A percentile compares a stretch with the other conserved stretches of the same genome.
These are phyloP conservation scores for Chalcosyrphus nemorum DNA, from an alignment of 2,888 invertebrate genomes.

Conservation along the genomic window DNA sequence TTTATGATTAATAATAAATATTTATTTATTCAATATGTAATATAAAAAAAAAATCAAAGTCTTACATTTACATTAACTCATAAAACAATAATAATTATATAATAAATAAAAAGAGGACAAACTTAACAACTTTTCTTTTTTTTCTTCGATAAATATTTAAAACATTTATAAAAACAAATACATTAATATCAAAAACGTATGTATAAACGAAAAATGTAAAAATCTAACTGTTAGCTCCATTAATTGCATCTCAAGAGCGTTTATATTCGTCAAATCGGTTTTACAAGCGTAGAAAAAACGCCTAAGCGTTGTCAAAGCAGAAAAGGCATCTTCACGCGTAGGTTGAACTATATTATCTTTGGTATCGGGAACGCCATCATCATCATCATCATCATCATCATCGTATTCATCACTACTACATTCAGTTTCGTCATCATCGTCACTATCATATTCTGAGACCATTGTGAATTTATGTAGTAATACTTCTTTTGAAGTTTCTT, in stretches of 20 bases:
- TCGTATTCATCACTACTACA: slow-evolving; percentile 32
- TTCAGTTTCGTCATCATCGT: slow-evolving; percentile 3
- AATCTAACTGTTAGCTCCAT: slow-evolving; percentile 65
- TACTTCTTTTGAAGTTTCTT: slow-evolving; percentile 22
- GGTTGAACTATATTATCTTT: slow-evolving; percentile 50
- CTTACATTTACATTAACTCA: slow-evolving; percentile 47
- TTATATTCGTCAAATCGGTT: slow-evolving; percentile 56
- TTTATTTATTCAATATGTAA: slow-evolving; percentile 6
- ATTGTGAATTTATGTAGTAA: slow-evolving; percentile 10
- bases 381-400: slow-evolving; percentile 49
- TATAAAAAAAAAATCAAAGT: slow-evolving; percentile 73
- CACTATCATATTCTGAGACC: slow-evolving; percentile 14
- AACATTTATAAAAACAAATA: slow-evolving; percentile 59
- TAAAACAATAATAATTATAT: slow-evolving; percentile 41
- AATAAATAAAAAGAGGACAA: slow-evolving; percentile 51
- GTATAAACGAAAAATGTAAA: slow-evolving; percentile 61
- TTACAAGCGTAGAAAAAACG: slow-evolving; percentile 57
- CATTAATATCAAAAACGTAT: slow-evolving; percentile 59
- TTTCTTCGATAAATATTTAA: slow-evolving; percentile 37
- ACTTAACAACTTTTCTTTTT: slow-evolving; percentile 71
- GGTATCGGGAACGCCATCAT: slow-evolving; percentile 25
- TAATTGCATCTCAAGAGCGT: slow-evolving; percentile 61
- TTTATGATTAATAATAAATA: no score
- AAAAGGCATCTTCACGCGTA: slow-evolving; percentile 67
- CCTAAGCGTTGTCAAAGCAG: slow-evolving; percentile 59